Conservation (phyloP, 1,140 invertebrate species). For the Panagrolaimus sp. region DNA sequence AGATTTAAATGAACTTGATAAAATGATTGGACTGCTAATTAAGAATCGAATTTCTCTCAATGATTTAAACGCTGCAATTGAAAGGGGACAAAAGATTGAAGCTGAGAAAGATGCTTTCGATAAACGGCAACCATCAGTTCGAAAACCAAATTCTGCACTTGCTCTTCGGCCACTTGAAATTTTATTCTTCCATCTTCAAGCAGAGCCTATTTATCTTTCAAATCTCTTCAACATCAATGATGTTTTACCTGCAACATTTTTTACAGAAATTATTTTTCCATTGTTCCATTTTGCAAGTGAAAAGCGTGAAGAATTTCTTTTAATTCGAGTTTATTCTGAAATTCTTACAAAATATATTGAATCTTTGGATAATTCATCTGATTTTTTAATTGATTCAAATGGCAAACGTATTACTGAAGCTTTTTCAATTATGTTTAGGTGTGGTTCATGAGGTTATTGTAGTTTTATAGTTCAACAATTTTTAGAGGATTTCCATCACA, state of each 20-base stretch:
- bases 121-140: slow-evolving; percentile 7
- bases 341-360: slow-evolving; percentile 1
- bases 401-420: not conserved
- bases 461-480: too few species aligned
- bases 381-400: not conserved
- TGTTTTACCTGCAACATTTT: slow-evolving; percentile 67
- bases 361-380: not conserved
- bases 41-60: slow-evolving; percentile 73
- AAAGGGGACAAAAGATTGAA: slow-evolving; percentile 68
- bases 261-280: slow-evolving; percentile 71
- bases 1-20: slow-evolving; percentile 72
- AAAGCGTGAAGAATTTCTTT: slow-evolving; percentile 71
- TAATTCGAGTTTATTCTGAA: slow-evolving; percentile 67
- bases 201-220: slow-evolving; percentile 70
- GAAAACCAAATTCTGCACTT: slow-evolving; percentile 10
- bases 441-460: not conserved
- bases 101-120: slow-evolving; percentile 61
- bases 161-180: slow-evolving; percentile 31
- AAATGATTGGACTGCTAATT: slow-evolving; percentile 74
- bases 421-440: slow-evolving; percentile 14
- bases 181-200: slow-evolving; percentile 75
- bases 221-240: slow-evolving; percentile 65
- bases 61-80: slow-evolving; percentile 64
- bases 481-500: slow-evolving; percentile 15
- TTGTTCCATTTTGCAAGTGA: slow-evolving; percentile 75